Evolutionary conservation across 2,888 invertebrate species (phyloP).

Genomic region (Protula sp.): DNA sequence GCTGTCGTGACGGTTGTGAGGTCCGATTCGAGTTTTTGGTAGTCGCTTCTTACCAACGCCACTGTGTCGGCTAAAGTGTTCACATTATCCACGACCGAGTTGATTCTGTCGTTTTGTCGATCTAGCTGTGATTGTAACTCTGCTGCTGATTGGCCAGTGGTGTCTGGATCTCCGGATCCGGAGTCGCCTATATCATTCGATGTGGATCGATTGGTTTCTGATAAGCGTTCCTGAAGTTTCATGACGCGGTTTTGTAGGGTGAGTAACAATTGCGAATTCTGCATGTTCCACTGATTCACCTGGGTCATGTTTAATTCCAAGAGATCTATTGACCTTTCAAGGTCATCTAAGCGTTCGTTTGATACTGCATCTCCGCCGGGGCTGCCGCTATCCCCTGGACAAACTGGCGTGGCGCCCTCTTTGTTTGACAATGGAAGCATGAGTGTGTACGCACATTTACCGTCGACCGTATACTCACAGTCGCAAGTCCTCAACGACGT

Average conservation of each 20-base stretch:
- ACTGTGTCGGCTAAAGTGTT: not conserved
- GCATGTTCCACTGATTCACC: not conserved
- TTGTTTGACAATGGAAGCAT: slow-evolving; percentile 5
- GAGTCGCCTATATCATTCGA: not conserved
- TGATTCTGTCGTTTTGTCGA: not conserved
- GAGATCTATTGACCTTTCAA: not conserved
- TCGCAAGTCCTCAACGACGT: slow-evolving; percentile 18
- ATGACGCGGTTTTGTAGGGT: not conserved
- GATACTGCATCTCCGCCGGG: not conserved
- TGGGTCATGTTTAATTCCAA: not conserved
- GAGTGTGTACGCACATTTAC: slow-evolving; percentile 22
- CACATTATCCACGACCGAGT: not conserved
- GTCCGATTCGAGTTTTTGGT: not conserved
- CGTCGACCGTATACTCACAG: slow-evolving; percentile 18
- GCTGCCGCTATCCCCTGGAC: not conserved
- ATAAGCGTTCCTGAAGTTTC: not conserved
- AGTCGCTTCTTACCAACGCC: not conserved
- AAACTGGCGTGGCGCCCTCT: too few relatives aligned
- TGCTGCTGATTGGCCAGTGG: not conserved
- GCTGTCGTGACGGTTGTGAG: not conserved
- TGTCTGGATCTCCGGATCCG: not conserved
- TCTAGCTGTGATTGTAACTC: not conserved
- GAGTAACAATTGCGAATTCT: not conserved
- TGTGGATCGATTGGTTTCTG: not conserved
- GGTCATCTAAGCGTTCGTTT: not conserved